Evolutionary conservation across 2,888 invertebrate species (phyloP), one percentile per base, ranked within the genome.

Genomic region (Chironomus tentans): DNA sequence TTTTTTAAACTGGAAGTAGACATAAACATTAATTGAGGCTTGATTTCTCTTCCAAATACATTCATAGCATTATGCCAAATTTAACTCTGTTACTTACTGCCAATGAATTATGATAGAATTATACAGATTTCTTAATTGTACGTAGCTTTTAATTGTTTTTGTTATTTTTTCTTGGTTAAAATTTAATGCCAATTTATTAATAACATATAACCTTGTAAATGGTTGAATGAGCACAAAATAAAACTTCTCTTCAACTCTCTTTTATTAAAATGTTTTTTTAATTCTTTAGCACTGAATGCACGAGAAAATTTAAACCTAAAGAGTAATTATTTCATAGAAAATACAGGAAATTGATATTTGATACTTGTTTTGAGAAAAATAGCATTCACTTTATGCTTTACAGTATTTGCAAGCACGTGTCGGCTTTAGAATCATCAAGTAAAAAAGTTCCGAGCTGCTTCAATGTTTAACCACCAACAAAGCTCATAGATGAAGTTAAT

Each of bases 181-280:
- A 10, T 65, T 65, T 65, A 38, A 65, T 65, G 65, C 65, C 65
- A 65, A 65, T 65, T 65, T 21, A 65, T 24, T 65, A 65, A 65
- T 65, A 65, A 65, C 18, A 10, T 24, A 24, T 15, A 56, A 15
- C 56, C 56, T 56, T 56, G 56, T 24, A 10, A 24, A 65, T 65
- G 65, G 21, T 22, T 65, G 65, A 65, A 65, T 65, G 65, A 65
- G 65, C 21, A 5, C 21, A 13, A 65, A 65, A 65, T 24, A 22
- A 21, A 24, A 62, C 22, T 62, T 62, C 22, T 62, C 18, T 62
- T 62, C 18, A 15, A 18, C 65, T 65, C 65, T 65, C 22, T 13
- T 22, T 22, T 65, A 65, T 13, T n/a, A 4, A 13, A 24, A 13
- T 13, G 12, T 65, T 1, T 56, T n/a, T 56, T 56, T 56, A 56